These are phyloP conservation scores for Etheostoma nigrum DNA, from an alignment of 2,797 vertebrate species.

Conservation along the genomic window DNA sequence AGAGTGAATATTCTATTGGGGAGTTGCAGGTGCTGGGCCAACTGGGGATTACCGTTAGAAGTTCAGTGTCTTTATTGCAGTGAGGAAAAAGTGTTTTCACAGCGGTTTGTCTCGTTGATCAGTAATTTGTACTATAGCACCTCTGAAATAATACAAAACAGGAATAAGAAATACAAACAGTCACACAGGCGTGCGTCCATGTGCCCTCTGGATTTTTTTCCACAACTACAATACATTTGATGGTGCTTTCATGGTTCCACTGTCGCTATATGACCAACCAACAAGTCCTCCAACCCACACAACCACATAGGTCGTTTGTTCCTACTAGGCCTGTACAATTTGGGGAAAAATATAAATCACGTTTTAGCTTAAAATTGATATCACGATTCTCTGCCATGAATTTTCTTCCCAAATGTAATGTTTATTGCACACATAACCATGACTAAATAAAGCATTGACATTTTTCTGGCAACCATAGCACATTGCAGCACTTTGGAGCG, in stretches of 20 bases:
- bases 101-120: constrained; percentile 2
- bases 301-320: too few relatives aligned
- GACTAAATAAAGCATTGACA: too few relatives aligned
- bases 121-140: constrained; percentile 1
- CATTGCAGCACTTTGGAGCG: too few relatives aligned
- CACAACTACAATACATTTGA: too few relatives aligned
- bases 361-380: too few relatives aligned
- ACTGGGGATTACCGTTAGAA: constrained; percentile 6
- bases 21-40: constrained; percentile 28
- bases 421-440: too few relatives aligned
- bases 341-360: too few relatives aligned
- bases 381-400: too few relatives aligned
- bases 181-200: background rate
- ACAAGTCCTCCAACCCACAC: too few relatives aligned
- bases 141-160: background rate
- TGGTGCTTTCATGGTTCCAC: background rate
- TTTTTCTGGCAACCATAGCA: too few relatives aligned
- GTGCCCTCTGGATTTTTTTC: background rate
- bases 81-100: constrained; percentile 3
- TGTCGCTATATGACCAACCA: background rate
- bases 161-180: background rate
- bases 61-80: constrained; percentile 25
- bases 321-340: too few relatives aligned
- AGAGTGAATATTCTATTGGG: background rate
- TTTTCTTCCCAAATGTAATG: too few relatives aligned